phyloP scores from a whole-genome alignment of 2,113 vertebrate genomes.

The Phaethon lepturus region DNA sequence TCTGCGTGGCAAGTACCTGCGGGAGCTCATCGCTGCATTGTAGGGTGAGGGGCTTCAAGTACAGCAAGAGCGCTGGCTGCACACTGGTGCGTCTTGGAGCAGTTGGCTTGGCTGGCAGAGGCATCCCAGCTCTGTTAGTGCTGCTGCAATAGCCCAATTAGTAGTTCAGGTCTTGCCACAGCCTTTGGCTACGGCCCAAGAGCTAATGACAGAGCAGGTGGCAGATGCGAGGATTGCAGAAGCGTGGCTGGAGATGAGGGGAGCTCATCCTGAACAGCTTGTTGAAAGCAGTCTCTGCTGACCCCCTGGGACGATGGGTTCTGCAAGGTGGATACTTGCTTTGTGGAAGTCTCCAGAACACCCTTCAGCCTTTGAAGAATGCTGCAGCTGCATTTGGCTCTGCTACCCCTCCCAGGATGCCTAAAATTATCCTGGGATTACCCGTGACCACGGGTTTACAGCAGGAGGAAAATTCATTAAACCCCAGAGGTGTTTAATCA shows the following conservation, averaged over 20 bases:
- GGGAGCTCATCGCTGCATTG: accelerated
- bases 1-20: accelerated
- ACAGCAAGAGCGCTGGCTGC: accelerated
- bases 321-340: background rate
- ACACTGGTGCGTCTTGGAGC: accelerated
- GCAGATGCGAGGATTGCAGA: background rate
- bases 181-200: background rate
- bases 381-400: background rate
- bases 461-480: background rate
- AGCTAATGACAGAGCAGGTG: slow-evolving; percentile 34
- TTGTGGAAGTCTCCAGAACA: background rate
- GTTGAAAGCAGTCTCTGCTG: background rate
- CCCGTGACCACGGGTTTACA: background rate
- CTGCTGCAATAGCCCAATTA: background rate
- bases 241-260: background rate
- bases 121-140: accelerated
- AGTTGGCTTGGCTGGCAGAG: background rate
- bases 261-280: background rate
- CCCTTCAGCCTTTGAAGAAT: background rate
- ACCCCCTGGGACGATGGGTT: background rate
- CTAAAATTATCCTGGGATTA: slow-evolving; percentile 1
- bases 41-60: background rate
- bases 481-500: background rate
- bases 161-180: slow-evolving; percentile 37
- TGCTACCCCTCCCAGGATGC: background rate